These are phyloP conservation scores for Oryctes rhinoceros DNA, from an alignment of 1,140 invertebrate genomes.

Conservation along the genomic window DNA sequence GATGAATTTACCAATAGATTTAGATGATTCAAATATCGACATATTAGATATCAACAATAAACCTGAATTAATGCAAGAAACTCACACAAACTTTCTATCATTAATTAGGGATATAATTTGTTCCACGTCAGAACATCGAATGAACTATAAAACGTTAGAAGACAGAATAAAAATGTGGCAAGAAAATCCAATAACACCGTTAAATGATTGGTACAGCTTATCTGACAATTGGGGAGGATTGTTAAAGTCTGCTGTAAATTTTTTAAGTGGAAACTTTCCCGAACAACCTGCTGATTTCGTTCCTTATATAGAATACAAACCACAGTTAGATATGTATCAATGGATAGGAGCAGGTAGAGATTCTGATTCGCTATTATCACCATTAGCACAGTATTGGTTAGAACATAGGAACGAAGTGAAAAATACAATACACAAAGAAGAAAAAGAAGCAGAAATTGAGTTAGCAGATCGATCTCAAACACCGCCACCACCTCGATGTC, in stretches of 20 bases:
- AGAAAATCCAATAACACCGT: conserved; percentile 79
- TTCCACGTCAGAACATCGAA: conserved; percentile 81
- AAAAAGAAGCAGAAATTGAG: conserved; percentile 57
- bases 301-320: conserved; percentile 92
- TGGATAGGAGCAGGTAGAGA: conserved; percentile 97
- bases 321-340: conserved; percentile 76
- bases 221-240: conserved; percentile 80
- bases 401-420: conserved; percentile 66
- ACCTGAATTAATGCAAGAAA: conserved; percentile 73
- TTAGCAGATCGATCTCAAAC: conserved; percentile 58
- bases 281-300: conserved; percentile 89
- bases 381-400: conserved; percentile 81
- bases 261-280: conserved; percentile 85
- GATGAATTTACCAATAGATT: conserved; percentile 72
- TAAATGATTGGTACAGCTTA: conserved; percentile 80
- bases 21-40: conserved; percentile 69
- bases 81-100: conserved; percentile 83
- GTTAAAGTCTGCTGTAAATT: conserved; percentile 83
- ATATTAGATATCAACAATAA: conserved; percentile 63
- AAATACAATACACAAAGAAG: conserved; percentile 51
- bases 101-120: conserved; percentile 83
- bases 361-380: conserved; percentile 79
- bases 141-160: conserved; percentile 77
- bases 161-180: conserved; percentile 82
- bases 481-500: conserved; percentile 69